A percentile compares a stretch with the other conserved stretches of the same genome.
phyloP scores from a whole-genome alignment of 2,888 invertebrate genomes.

The Itoplectis maculator region DNA sequence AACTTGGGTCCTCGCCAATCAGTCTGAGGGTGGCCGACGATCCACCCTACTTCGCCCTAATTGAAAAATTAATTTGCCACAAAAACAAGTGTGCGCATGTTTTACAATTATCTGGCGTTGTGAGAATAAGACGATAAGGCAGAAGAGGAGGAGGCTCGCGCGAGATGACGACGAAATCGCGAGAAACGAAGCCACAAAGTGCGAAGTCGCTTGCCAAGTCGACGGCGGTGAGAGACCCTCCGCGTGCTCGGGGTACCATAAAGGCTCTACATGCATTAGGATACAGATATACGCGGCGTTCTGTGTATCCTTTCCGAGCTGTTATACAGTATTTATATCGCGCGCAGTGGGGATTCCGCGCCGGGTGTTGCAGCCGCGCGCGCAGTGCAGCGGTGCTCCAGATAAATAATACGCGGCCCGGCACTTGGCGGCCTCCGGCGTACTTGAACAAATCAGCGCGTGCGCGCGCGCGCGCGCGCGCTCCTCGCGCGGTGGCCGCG shows the following conservation, averaged over 20 bases:
- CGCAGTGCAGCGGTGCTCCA: slow-evolving; percentile 41
- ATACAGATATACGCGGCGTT: neutral
- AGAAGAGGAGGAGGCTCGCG: neutral
- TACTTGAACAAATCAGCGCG: slow-evolving; percentile 65
- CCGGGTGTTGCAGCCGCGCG: slow-evolving; percentile 31
- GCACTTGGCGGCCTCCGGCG: slow-evolving; percentile 62
- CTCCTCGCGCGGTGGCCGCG: slow-evolving; percentile 65
- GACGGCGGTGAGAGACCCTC: neutral
- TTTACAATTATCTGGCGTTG: neutral
- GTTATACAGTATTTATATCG: neutral
- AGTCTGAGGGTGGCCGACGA: too few species aligned
- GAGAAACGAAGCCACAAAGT: neutral
- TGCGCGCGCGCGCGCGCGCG: too few species aligned
- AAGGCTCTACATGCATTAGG: too few species aligned
- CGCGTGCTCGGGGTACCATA: neutral
- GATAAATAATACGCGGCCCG: slow-evolving; percentile 60
- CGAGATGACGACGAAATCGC: too few species aligned
- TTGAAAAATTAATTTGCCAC: neutral
- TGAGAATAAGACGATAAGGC: neutral
- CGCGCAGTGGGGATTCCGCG: slow-evolving; percentile 24
- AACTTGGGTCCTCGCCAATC: too few species aligned
- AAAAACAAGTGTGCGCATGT: neutral
- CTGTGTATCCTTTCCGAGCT: neutral
- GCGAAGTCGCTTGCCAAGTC: neutral
- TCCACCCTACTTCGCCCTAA: too few species aligned